Evolutionary conservation across 53 echinoderm and acorn worm genomes (phyloP).

Genomic region (Paracentrotus lividus): DNA sequence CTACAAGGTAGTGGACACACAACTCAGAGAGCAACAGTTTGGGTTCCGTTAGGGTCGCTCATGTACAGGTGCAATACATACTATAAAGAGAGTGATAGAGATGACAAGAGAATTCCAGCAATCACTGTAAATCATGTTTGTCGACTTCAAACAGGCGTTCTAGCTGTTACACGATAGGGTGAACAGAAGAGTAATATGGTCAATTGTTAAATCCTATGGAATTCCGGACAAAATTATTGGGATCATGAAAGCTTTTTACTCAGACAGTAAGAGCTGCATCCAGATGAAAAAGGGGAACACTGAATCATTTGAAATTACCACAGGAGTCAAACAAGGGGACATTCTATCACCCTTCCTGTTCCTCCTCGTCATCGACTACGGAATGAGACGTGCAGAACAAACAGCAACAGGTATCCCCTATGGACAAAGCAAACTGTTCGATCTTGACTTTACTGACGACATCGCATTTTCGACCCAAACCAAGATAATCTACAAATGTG

Average conservation of each 20-base stretch:
- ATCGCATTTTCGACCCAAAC: background rate
- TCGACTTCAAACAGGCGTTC: background rate
- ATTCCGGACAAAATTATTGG: background rate
- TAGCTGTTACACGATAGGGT: no score
- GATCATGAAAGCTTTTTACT: background rate
- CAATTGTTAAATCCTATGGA: background rate
- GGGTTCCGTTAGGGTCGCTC: no score
- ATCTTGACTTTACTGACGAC: background rate
- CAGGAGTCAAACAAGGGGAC: constrained; percentile 20
- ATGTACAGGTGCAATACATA: background rate
- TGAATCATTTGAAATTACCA: background rate
- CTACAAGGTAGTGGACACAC: background rate
- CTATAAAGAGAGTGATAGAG: background rate
- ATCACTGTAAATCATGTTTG: constrained; percentile 1
- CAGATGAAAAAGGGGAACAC: constrained; percentile 2
- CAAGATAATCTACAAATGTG: background rate
- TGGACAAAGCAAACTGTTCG: constrained; percentile 16
- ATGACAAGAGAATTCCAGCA: background rate
- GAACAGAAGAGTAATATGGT: background rate
- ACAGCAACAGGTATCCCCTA: background rate
- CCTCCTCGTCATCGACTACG: constrained; percentile 16
- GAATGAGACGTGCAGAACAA: background rate
- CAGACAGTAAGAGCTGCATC: background rate
- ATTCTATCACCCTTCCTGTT: constrained; percentile 31
- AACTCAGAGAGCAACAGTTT: no score